These are phyloP conservation scores for Orestias chungarensis DNA, from an alignment of 2,797 vertebrate genomes.

Conservation along the genomic window DNA sequence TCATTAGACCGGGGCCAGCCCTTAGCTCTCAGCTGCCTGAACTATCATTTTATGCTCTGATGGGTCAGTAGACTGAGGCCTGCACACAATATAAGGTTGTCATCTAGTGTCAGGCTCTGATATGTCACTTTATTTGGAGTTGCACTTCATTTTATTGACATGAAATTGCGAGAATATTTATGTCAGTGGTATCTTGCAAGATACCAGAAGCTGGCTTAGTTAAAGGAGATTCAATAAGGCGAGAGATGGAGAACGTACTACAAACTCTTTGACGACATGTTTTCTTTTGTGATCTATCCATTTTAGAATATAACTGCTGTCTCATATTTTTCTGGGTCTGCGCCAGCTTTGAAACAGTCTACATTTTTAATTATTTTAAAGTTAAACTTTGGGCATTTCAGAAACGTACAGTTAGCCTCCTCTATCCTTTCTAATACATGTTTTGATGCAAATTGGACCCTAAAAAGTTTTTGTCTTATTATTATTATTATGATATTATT, in stretches of 20 bases:
- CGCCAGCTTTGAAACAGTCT: not conserved
- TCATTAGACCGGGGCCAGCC: conserved; percentile 23
- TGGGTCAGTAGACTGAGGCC: conserved; percentile 5
- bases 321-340: not conserved
- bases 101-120: conserved; percentile 21
- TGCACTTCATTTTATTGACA: not conserved
- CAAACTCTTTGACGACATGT: no score
- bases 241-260: no score
- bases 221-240: not conserved
- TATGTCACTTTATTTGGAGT: conserved; percentile 6
- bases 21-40: conserved; percentile 9
- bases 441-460: not conserved
- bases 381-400: not conserved
- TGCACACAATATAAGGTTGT: conserved; percentile 7
- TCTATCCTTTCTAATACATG: not conserved
- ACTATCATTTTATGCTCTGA: conserved; percentile 26
- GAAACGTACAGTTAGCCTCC: not conserved
- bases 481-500: no score
- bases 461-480: no score
- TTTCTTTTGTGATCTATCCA: no score
- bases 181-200: not conserved
- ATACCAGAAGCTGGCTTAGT: not conserved
- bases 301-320: no score
- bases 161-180: conserved; percentile 8
- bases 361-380: not conserved